A percentile compares a stretch with the other conserved stretches of the same genome.
Conservation (phyloP, 2,888 invertebrate species). For the Tortricodes alternella region DNA sequence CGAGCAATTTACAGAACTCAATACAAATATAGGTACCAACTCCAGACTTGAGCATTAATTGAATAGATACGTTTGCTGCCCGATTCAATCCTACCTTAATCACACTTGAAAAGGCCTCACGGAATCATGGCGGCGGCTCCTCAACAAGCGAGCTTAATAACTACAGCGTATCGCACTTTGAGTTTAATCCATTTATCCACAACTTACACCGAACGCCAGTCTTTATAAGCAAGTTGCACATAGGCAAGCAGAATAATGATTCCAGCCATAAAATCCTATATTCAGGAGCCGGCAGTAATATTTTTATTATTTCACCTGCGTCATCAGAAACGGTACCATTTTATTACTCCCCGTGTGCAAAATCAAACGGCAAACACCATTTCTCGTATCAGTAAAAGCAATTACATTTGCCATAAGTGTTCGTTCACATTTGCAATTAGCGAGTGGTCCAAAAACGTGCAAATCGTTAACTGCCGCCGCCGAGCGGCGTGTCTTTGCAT, state of each 20-base stretch:
- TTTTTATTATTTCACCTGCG: slow-evolving; percentile 26
- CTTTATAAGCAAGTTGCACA: slow-evolving; percentile 6
- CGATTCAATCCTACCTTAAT: slow-evolving; percentile 76
- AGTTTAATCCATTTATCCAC: slow-evolving; percentile 59
- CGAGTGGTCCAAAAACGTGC: slow-evolving; percentile 80
- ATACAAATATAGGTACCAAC: slow-evolving; percentile 67
- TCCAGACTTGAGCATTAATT: slow-evolving; percentile 72
- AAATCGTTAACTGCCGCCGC: slow-evolving; percentile 77
- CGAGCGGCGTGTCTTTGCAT: slow-evolving; percentile 79
- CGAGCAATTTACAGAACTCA: slow-evolving; percentile 66
- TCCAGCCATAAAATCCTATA: not conserved
- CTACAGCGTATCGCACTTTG: slow-evolving; percentile 72
- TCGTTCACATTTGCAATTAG: slow-evolving; percentile 81
- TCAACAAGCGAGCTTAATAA: slow-evolving; percentile 64
- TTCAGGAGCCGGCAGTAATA: not conserved
- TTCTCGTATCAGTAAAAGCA: slow-evolving; percentile 73
- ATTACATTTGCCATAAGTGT: slow-evolving; percentile 79
- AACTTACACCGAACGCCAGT: slow-evolving; percentile 11
- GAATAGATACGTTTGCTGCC: slow-evolving; percentile 77
- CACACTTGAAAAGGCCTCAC: slow-evolving; percentile 74
- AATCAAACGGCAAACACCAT: slow-evolving; percentile 63
- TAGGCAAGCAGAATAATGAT: slow-evolving; percentile 6
- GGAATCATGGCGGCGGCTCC: slow-evolving; percentile 49
- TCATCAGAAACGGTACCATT: slow-evolving; percentile 24
- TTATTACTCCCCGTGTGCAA: slow-evolving; percentile 37